A percentile compares a stretch with the other conserved stretches of the same genome.
Conservation (phyloP, 2,797 vertebrate species). For the Syngnathus rostellatus region DNA sequence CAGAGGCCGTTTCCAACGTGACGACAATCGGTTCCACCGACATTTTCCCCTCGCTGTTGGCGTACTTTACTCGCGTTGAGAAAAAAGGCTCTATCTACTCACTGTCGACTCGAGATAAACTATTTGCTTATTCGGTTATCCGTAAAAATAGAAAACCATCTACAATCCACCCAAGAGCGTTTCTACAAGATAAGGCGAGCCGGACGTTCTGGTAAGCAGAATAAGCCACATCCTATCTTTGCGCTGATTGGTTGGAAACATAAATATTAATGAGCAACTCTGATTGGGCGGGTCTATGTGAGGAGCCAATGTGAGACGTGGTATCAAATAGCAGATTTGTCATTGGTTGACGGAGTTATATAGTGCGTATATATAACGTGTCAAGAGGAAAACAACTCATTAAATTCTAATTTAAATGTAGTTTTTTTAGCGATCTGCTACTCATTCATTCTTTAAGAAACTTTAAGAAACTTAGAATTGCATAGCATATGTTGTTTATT, state of each 20-base stretch:
- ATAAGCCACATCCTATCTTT: constrained; percentile 1
- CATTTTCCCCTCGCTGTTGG: constrained; percentile 40
- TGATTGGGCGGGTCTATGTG: background rate
- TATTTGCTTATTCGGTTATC: background rate
- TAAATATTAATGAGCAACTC: background rate
- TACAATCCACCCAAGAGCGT: background rate
- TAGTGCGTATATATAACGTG: constrained; percentile 23
- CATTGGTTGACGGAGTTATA: constrained; percentile 49
- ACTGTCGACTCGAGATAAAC: background rate
- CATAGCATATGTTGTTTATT: background rate
- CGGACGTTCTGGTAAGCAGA: background rate
- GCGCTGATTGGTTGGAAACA: constrained; percentile 27
- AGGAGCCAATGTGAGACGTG: background rate
- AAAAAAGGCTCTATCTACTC: background rate
- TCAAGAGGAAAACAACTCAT: background rate
- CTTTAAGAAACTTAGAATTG: background rate
- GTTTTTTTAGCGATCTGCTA: no score
- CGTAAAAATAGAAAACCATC: background rate
- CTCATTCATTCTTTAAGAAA: background rate
- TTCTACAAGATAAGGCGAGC: background rate
- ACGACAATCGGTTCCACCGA: constrained; percentile 41
- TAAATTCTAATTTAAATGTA: background rate
- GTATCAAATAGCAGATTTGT: background rate
- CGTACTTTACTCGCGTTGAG: background rate
- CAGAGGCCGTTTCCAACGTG: constrained; percentile 28